Evolutionary conservation across 2,888 invertebrate species (phyloP).

Genomic region (Eupithecia subfuscata): DNA sequence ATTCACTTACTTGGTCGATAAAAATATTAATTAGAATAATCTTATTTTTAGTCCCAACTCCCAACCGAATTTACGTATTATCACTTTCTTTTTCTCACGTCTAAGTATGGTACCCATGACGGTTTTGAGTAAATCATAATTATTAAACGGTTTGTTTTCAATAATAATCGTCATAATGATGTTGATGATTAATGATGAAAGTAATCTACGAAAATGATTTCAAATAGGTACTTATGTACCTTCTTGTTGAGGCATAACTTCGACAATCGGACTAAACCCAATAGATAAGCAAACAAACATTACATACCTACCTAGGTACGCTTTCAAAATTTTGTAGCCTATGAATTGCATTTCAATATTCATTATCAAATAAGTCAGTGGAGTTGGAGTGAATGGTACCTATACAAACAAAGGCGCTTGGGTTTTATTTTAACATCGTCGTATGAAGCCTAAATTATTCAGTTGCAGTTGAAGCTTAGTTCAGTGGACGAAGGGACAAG

Average conservation of each 20-base stretch:
- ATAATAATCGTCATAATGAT: neutral
- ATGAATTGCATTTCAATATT: constrained; percentile 26
- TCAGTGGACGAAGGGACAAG: constrained; percentile 72
- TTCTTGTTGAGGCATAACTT: neutral
- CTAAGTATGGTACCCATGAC: neutral
- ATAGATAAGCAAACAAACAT: neutral
- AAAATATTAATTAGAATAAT: neutral
- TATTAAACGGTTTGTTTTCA: neutral
- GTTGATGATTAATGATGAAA: neutral
- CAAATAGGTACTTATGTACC: neutral
- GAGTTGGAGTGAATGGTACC: constrained; percentile 30
- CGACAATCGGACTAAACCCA: neutral
- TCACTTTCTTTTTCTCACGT: neutral
- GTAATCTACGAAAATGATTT: neutral
- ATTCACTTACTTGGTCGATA: constrained; percentile 8
- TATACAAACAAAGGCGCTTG: constrained; percentile 34
- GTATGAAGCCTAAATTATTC: constrained; percentile 59
- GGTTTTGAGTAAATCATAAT: neutral
- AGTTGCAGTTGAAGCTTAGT: constrained; percentile 63
- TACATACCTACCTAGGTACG: neutral
- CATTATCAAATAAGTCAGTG: constrained; percentile 20
- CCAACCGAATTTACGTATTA: neutral
- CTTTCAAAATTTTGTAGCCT: constrained; percentile 10
- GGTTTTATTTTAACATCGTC: constrained; percentile 38
- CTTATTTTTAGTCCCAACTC: neutral